phyloP scores from a whole-genome alignment of 2,888 invertebrate species.

The Drosophila longiperda region DNA sequence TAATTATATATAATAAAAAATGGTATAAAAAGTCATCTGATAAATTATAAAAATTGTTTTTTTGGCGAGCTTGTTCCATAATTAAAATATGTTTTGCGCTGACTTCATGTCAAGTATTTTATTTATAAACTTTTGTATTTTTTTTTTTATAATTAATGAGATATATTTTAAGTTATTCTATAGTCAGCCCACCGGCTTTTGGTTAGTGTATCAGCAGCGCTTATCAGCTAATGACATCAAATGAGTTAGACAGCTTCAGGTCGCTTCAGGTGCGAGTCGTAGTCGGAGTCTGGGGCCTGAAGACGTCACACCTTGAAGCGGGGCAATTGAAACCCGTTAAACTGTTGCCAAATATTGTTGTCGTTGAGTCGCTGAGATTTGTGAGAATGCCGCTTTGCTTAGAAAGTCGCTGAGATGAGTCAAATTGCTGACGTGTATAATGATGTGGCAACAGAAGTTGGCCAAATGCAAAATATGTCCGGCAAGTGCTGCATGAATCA shows the following conservation, averaged over 20 bases:
- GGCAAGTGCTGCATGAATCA: slow-evolving; percentile 53
- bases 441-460: slow-evolving; percentile 31
- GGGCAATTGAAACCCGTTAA: slow-evolving; percentile 70
- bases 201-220: slow-evolving; percentile 45
- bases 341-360: slow-evolving; percentile 73
- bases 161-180: not conserved
- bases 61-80: too few relatives aligned
- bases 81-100: not conserved
- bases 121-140: not conserved
- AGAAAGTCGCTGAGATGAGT: slow-evolving; percentile 65
- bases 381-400: slow-evolving; percentile 46
- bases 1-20: too few relatives aligned
- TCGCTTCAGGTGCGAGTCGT: slow-evolving; percentile 58
- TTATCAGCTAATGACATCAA: slow-evolving; percentile 80
- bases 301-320: slow-evolving; percentile 60
- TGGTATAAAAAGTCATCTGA: not conserved
- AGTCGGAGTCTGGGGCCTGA: slow-evolving; percentile 2
- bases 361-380: slow-evolving; percentile 32
- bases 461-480: slow-evolving; percentile 19
- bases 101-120: not conserved
- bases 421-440: slow-evolving; percentile 46
- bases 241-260: slow-evolving; percentile 69
- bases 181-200: not conserved
- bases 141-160: not conserved
- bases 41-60: not conserved